Conservation (phyloP, 2,888 invertebrate species). For the Dermolepida albohirtum region DNA sequence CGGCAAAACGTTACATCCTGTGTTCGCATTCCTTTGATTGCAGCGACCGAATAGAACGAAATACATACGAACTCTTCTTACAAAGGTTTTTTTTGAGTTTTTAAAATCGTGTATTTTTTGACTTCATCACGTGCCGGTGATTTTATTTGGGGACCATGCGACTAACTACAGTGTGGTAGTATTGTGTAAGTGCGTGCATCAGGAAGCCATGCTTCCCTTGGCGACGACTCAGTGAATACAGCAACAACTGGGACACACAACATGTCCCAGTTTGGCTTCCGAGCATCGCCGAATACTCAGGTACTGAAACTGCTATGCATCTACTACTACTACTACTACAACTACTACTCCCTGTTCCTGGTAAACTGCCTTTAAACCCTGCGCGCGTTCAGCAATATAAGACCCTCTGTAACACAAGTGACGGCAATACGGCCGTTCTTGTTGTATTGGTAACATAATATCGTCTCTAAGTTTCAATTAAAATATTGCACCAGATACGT, state of each 20-base stretch:
- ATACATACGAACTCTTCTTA: too few relatives aligned
- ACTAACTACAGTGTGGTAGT: constrained; percentile 36
- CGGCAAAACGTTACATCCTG: too few relatives aligned
- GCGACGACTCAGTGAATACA: constrained; percentile 64
- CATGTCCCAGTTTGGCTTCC: constrained; percentile 77
- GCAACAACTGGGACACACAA: constrained; percentile 68
- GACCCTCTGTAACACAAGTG: not conserved
- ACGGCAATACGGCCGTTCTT: too few relatives aligned
- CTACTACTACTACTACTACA: not conserved
- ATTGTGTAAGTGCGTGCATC: constrained; percentile 54
- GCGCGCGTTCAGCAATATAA: constrained; percentile 16
- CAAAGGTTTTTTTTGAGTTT: too few relatives aligned
- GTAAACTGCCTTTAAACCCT: constrained; percentile 5
- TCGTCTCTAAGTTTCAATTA: too few relatives aligned
- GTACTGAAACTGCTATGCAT: constrained; percentile 59
- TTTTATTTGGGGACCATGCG: constrained; percentile 50
- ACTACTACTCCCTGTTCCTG: too few relatives aligned
- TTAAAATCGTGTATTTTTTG: constrained; percentile 42
- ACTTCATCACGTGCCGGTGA: constrained; percentile 41
- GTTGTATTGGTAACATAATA: too few relatives aligned
- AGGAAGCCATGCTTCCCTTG: constrained; percentile 63
- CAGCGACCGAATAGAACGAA: too few relatives aligned
- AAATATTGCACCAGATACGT: too few relatives aligned
- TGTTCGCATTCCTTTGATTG: too few relatives aligned
- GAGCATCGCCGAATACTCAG: constrained; percentile 76